These are phyloP conservation scores for Salminus brasiliensis DNA, from an alignment of 2,113 vertebrate genomes.

Conservation along the genomic window DNA sequence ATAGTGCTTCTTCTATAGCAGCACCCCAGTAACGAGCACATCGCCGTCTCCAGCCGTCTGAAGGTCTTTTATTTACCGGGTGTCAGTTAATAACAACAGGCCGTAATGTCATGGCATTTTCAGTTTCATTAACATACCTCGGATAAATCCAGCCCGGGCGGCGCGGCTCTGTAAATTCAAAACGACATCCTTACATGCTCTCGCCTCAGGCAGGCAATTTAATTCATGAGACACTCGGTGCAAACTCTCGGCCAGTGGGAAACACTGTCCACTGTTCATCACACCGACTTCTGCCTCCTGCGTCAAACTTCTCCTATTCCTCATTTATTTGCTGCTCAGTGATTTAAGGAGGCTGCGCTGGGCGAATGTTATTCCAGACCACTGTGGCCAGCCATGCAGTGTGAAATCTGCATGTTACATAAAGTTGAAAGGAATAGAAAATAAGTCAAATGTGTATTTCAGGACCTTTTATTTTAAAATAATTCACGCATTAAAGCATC, in stretches of 20 bases:
- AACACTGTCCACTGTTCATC: background rate
- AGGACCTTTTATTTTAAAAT: too few species aligned
- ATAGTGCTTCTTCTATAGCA: too few species aligned
- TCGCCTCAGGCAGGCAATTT: slow-evolving; percentile 5
- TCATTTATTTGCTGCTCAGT: background rate
- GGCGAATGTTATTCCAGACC: background rate
- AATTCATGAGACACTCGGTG: slow-evolving; percentile 8
- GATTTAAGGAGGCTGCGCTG: background rate
- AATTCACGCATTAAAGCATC: too few species aligned
- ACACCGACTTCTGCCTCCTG: background rate
- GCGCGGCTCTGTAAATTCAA: slow-evolving; percentile 9
- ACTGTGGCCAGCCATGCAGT: background rate
- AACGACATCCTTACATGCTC: slow-evolving; percentile 18
- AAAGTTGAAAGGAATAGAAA: too few species aligned
- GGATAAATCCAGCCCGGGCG: slow-evolving; percentile 32
- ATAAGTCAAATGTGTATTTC: too few species aligned
- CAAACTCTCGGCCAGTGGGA: background rate
- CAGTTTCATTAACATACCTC: slow-evolving; percentile 26
- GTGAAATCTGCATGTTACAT: background rate
- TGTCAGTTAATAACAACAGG: slow-evolving; percentile 46
- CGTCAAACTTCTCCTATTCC: background rate
- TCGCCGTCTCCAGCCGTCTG: background rate
- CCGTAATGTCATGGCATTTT: slow-evolving; percentile 39
- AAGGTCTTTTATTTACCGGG: slow-evolving; percentile 31
- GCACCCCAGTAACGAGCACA: slow-evolving; percentile 4